Base-by-base conservation (phyloP, 2,888 invertebrate genomes). In the Glyphotaelius pellucidus region DNA sequence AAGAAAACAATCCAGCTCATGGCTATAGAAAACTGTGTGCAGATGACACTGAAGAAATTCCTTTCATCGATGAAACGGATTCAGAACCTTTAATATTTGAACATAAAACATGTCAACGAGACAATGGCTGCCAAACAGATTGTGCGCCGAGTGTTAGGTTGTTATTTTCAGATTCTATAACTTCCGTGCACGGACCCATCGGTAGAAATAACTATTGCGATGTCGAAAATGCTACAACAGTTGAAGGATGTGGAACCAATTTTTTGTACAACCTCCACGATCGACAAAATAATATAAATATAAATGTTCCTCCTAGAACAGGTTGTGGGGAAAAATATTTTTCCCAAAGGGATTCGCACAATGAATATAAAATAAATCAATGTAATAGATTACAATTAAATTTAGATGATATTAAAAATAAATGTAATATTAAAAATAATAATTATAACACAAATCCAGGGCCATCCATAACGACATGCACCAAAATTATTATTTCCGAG, bases 71-170 rank as follows among this genome's bases (percentile, higher is more conserved):
- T 94, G 96, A 95, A 92, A 95, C 96, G 0, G 95, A 95, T 93
- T 95, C 94, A 0, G 96, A 96, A 92, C 96, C 96, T 7, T 93
- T 96, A 25, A 96, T 96, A 94, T 95, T 95, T 93, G 96, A 96
- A 94, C 95, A 95, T 91, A 93, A 93, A 88, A 90, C 88, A 52
- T 93, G 91, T 52, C 92, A 92, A 15, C 89, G 91, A 85, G 92
- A 93, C 19, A 95, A 95, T 90, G 94, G 94, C 31, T 94, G 94
- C 1, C 94, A 95, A 47, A 95, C 94, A 92, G 95, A 95, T 5
- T 94, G 95, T 11, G 95, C 95, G 2, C 96, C 96, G 0, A 96
- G 95, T 94, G 95, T 95, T 91, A 94, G 96, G 30, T 94, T 96
- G 90, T 96, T 96, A 94, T 94, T 96, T 80, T 96, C 96, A 30